These are phyloP conservation scores for Cephonodes hylas DNA, from an alignment of 2,888 invertebrate genomes.

Conservation along the genomic window DNA sequence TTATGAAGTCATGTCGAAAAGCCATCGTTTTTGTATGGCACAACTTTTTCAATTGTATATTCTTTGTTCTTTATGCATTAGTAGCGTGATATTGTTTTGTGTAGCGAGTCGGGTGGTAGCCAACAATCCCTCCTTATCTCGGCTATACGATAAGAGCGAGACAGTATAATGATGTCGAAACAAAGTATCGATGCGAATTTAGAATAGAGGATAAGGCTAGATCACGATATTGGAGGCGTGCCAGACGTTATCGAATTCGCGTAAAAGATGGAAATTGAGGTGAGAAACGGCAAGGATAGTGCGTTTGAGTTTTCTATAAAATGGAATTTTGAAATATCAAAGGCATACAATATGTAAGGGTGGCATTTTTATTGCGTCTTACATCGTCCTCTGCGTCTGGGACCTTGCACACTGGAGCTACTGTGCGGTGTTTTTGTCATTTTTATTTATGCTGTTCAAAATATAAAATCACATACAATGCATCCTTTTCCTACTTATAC, in stretches of 20 bases:
- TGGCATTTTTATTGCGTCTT: not conserved
- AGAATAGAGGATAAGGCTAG: slow-evolving; percentile 29
- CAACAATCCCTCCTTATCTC: not conserved
- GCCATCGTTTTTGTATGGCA: not conserved
- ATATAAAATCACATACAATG: too few relatives aligned
- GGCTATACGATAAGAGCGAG: not conserved
- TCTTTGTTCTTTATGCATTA: not conserved
- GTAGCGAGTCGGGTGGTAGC: not conserved
- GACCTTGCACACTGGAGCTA: not conserved
- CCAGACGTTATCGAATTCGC: slow-evolving; percentile 70
- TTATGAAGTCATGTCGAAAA: slow-evolving; percentile 9
- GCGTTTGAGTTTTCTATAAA: slow-evolving; percentile 15
- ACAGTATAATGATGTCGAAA: slow-evolving; percentile 27
- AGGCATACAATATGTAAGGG: not conserved
- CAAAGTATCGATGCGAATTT: slow-evolving; percentile 30
- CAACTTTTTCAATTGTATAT: not conserved
- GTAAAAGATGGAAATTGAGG: slow-evolving; percentile 69
- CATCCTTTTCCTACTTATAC: too few relatives aligned
- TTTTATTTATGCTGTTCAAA: too few relatives aligned
- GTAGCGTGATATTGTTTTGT: not conserved
- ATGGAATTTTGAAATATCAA: slow-evolving; percentile 19
- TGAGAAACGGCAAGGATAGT: slow-evolving; percentile 37
- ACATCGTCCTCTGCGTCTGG: not conserved
- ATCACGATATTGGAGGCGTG: slow-evolving; percentile 50
- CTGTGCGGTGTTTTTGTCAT: not conserved